These are phyloP conservation scores for Hippocampus guttulatus DNA, from an alignment of 2,113 vertebrate genomes.

Conservation along the genomic window DNA sequence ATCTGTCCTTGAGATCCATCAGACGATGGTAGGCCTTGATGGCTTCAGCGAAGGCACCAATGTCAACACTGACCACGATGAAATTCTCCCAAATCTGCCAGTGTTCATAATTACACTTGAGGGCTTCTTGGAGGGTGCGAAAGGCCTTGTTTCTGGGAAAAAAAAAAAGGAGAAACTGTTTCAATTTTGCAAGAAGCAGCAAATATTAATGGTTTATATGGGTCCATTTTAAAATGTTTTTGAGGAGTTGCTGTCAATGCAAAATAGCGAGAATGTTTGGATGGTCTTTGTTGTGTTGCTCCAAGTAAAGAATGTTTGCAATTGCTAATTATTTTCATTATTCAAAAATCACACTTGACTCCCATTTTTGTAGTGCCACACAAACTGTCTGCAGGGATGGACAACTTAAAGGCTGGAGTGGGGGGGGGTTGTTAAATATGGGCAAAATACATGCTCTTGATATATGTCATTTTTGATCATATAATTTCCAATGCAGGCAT, in stretches of 20 bases:
- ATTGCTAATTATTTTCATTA: background rate
- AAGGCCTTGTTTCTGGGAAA: slow-evolving; percentile 84
- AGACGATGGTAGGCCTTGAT: slow-evolving; percentile 93
- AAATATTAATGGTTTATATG: background rate
- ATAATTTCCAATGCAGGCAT: too few species aligned
- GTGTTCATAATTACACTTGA: slow-evolving; percentile 95
- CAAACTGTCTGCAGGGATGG: too few species aligned
- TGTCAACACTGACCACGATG: slow-evolving; percentile 82
- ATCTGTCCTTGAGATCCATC: slow-evolving; percentile 89
- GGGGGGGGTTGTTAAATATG: too few species aligned
- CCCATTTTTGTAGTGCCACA: too few species aligned
- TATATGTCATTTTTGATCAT: too few species aligned
- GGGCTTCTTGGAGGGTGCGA: slow-evolving; percentile 89
- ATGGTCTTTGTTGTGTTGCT: background rate
- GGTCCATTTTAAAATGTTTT: background rate
- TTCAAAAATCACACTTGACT: background rate
- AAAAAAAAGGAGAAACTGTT: background rate
- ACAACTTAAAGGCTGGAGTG: too few species aligned
- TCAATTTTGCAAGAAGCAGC: background rate
- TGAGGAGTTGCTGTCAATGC: background rate
- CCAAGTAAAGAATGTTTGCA: background rate
- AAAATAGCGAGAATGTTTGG: background rate
- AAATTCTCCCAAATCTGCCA: slow-evolving; percentile 99
- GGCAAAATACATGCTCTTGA: too few species aligned
- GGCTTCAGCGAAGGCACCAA: slow-evolving; percentile 89